Percentiles rank a stretch among this genome's conserved stretches.
Evolutionary conservation across 2,113 vertebrate genomes (phyloP).

Genomic region (Megaceryle torquata): DNA sequence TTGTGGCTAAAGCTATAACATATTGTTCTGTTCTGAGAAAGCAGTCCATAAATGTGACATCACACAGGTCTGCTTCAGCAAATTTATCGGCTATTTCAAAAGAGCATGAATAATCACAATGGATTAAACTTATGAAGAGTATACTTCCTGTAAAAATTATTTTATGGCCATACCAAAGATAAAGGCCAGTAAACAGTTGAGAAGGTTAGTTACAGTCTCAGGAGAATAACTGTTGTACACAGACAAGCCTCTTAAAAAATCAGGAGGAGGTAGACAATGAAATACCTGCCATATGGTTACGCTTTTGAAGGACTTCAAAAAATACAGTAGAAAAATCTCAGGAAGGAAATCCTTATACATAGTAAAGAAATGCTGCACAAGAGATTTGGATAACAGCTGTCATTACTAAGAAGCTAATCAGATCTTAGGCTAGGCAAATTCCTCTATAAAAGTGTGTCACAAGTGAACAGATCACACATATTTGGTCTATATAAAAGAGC

Average conservation of each 20-base stretch:
- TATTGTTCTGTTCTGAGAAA: neutral
- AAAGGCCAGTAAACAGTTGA: neutral
- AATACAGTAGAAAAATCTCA: neutral
- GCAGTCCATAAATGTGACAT: neutral
- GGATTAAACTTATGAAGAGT: neutral
- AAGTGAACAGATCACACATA: neutral
- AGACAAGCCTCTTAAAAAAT: neutral
- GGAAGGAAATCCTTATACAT: neutral
- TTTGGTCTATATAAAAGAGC: neutral
- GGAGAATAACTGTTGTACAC: neutral
- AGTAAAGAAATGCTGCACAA: neutral
- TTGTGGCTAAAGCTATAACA: slow-evolving; percentile 4
- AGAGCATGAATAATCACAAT: neutral
- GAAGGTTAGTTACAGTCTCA: neutral
- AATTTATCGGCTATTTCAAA: neutral
- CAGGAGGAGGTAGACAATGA: neutral
- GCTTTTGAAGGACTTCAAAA: neutral
- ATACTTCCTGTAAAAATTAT: neutral
- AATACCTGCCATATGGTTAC: neutral
- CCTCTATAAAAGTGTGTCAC: neutral
- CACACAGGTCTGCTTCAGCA: neutral
- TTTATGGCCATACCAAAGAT: neutral
- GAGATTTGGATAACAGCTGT: neutral
- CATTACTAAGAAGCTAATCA: neutral
- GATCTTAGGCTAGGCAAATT: neutral